These are phyloP conservation scores for Hemistola chrysoprasaria DNA, from an alignment of 2,888 invertebrate genomes.

Conservation along the genomic window DNA sequence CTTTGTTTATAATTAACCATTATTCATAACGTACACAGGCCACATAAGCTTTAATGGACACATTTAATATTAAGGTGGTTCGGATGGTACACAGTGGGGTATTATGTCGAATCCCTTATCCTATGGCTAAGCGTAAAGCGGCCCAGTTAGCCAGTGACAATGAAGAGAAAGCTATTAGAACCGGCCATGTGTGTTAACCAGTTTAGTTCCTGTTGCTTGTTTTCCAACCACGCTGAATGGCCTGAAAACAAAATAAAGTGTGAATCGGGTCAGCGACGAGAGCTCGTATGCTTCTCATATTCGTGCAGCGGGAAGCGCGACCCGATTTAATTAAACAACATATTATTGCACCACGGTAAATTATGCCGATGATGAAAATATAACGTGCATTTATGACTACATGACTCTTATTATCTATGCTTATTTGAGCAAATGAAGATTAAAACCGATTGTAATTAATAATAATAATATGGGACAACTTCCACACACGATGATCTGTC, in stretches of 20 bases:
- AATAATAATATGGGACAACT: no score
- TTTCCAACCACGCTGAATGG: conserved; percentile 48
- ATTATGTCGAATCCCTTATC: conserved; percentile 10
- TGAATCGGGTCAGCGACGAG: conserved; percentile 37
- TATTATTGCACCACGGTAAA: conserved; percentile 4
- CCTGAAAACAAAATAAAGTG: conserved; percentile 52
- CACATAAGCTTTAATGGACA: no score
- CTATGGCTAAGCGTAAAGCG: conserved; percentile 34
- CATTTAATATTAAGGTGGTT: no score
- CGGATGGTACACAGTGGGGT: background rate
- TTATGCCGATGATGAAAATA: conserved; percentile 9
- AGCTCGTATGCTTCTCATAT: conserved; percentile 7
- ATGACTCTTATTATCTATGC: conserved; percentile 8
- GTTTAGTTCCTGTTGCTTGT: conserved; percentile 64
- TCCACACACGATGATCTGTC: no score
- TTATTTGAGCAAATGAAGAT: background rate
- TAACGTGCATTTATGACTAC: conserved; percentile 4
- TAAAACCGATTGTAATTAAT: no score
- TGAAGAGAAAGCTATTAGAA: conserved; percentile 66
- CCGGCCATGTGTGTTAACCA: conserved; percentile 70
- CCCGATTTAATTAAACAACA: conserved; percentile 11
- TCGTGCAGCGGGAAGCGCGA: conserved; percentile 6
- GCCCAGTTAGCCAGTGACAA: conserved; percentile 61
- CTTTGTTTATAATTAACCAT: no score
- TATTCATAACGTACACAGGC: no score